A percentile compares a stretch with the other conserved stretches of the same genome.
Evolutionary conservation across 1,140 invertebrate species (phyloP).

Genomic region (Trichonephila clavata): DNA sequence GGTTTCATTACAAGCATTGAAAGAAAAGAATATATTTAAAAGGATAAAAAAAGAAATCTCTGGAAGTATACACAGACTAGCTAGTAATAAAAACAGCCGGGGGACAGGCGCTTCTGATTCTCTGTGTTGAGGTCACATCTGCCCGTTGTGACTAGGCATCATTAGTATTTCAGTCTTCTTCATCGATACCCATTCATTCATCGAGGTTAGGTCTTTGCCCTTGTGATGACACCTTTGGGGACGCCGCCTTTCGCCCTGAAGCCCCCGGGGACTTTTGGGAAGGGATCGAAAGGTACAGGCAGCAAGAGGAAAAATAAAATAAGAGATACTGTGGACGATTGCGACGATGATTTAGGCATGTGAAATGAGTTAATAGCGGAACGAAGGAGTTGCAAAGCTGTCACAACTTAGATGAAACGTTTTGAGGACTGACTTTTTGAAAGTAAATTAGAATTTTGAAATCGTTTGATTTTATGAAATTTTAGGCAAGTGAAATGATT

Average conservation of each 20-base stretch:
- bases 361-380: constrained; percentile 11
- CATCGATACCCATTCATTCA: constrained; percentile 68
- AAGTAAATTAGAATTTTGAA: too few species aligned
- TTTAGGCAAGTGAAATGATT: too few species aligned
- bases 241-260: constrained; percentile 50
- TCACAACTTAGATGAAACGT: background rate
- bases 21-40: background rate
- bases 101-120: constrained; percentile 17
- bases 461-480: too few species aligned
- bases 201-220: constrained; percentile 67
- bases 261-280: constrained; percentile 1
- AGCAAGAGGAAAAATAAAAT: background rate
- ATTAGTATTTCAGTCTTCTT: constrained; percentile 74
- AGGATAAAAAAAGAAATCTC: background rate
- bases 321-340: constrained; percentile 18
- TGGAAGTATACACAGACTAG: background rate
- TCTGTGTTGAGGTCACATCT: constrained; percentile 65
- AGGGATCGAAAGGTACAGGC: constrained; percentile 7
- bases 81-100: constrained; percentile 55
- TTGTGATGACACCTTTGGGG: constrained; percentile 69
- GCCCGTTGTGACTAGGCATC: constrained; percentile 65
- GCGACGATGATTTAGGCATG: constrained; percentile 32
- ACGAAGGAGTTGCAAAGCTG: constrained; percentile 1
- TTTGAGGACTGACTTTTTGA: too few species aligned
- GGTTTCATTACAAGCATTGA: constrained; percentile 26